Base-by-base conservation (phyloP, 37 sponge, comb jelly and placozoan species). In the Chondrilla cf. caribensis region DNA sequence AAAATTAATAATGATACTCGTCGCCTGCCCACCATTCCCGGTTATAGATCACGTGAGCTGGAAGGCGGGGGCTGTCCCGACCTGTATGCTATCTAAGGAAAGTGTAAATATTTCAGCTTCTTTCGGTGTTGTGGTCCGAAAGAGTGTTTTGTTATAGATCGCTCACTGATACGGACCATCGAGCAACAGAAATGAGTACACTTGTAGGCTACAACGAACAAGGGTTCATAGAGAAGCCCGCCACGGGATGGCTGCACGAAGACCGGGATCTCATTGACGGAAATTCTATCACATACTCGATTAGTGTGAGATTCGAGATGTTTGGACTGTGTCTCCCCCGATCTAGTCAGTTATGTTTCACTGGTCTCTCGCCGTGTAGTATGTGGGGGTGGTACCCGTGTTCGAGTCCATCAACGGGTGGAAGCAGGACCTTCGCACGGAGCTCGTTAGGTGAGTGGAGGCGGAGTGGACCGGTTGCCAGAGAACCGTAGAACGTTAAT, bases 201-300 rank as follows among this genome's bases (percentile, higher is more conserved):
- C 41, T 73, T 37, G 2, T 33, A 31, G 76, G 76, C 9, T 73
- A 39, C 44, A 73, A 39, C 76, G 76, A 73, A 15, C 8, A 39
- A 17, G 76, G 42, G 25, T 88, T 94, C 51, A 81, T 94, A 38
- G 58, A 92, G 39, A 94, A 91, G 76, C 95, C 95, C 5, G 31
- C 81, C 26, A 71, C 66, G 5, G 95, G 95, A 0, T 94, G 95
- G 95, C 86, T 94, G 24, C 95, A 94, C 60, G 68, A 75, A n/a
- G 89, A 91, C 67, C 31, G 39, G 0, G 92, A 88, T 67, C 54
- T 94, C 28, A 70, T 33, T 38, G 82, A 83, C 58, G 87, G 86
- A 4, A 47, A 86, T 29, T 71, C 67, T 15, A 86, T 94, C 31
- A 85, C 79, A 39, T 94, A 94, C 72, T 59, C 32, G 0, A 72